A percentile compares a stretch with the other conserved stretches of the same genome.
Conservation (phyloP, 2,797 vertebrate species). For the Myioborus melanocephalus region DNA sequence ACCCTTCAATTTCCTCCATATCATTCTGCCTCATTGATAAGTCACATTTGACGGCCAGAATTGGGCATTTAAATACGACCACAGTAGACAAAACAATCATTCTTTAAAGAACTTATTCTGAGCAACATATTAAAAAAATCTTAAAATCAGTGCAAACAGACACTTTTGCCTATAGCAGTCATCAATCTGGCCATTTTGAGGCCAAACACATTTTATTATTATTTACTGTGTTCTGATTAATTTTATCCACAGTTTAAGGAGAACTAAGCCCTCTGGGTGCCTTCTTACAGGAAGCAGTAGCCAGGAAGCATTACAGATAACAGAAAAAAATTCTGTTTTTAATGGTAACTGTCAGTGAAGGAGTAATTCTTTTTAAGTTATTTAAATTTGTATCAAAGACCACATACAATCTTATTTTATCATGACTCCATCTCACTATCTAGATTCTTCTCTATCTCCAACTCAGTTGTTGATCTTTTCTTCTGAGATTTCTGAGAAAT, state of each 20-base stretch:
- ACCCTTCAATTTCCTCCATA: neutral
- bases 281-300: neutral
- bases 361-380: neutral
- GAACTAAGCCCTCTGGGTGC: neutral
- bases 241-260: neutral
- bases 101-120: slow-evolving; percentile 24
- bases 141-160: neutral
- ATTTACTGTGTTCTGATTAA: neutral
- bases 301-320: neutral
- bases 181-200: neutral
- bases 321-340: neutral
- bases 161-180: neutral
- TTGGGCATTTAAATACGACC: slow-evolving; percentile 8
- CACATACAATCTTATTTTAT: neutral
- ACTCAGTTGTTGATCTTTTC: neutral
- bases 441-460: neutral
- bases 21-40: slow-evolving; percentile 46
- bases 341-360: neutral
- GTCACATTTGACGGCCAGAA: slow-evolving; percentile 26
- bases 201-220: neutral
- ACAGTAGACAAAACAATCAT: neutral
- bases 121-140: neutral
- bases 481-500: neutral
- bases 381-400: neutral
- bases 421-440: neutral